Conservation (phyloP, 1,140 invertebrate species). For the Zaprionus camerounensis region DNA sequence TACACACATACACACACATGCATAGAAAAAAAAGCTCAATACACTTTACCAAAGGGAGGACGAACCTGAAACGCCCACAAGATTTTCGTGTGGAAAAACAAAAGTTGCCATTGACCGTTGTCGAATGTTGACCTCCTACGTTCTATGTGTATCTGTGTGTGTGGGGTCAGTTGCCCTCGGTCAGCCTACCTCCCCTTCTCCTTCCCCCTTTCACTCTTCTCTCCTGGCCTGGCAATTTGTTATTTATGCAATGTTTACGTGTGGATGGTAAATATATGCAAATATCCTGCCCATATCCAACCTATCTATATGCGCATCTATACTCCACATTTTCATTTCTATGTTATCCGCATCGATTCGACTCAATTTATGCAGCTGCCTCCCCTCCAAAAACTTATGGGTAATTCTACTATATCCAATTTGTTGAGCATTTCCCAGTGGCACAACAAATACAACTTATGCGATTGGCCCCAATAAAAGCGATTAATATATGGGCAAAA, state of each 20-base stretch:
- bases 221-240: conserved; percentile 64
- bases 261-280: conserved; percentile 79
- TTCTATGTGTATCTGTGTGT: not conserved
- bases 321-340: not conserved
- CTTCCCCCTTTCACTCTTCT: not conserved
- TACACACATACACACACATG: conserved; percentile 6
- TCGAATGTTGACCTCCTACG: conserved; percentile 39
- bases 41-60: not conserved
- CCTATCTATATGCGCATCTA: conserved; percentile 33
- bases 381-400: conserved; percentile 7
- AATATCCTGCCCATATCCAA: conserved; percentile 38
- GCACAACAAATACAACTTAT: not conserved
- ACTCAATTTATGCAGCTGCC: conserved; percentile 32
- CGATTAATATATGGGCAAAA: conserved; percentile 6
- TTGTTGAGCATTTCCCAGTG: not conserved
- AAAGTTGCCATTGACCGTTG: conserved; percentile 45
- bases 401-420: conserved; percentile 5
- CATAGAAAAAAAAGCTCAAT: conserved; percentile 1
- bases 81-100: conserved; percentile 32
- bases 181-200: not conserved
- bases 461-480: conserved; percentile 1
- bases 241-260: conserved; percentile 77
- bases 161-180: not conserved
- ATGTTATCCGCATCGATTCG: conserved; percentile 29
- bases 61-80: conserved; percentile 14